Evolutionary conservation across 1,140 invertebrate species (phyloP), one percentile per base, ranked within the genome.

Genomic region (Habropoda laboriosa): DNA sequence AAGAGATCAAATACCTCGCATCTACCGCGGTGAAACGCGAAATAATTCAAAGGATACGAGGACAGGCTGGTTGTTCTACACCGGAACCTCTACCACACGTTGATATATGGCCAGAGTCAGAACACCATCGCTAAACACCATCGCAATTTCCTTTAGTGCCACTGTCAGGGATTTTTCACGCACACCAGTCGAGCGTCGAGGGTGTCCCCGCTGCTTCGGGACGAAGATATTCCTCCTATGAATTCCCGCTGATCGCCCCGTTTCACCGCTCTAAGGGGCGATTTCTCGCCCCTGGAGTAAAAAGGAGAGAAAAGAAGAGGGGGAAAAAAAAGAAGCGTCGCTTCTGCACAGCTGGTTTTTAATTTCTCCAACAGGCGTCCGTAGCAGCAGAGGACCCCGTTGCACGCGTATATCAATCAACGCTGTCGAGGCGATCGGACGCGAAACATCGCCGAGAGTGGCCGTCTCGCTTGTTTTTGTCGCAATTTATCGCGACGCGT

Each of bases 111-210:
- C 72, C 60, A 57, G 68, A 79, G 70, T 81, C 75, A 47, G 71
- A n/a, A 27, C 24, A 79, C 51, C 82, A 76, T 70, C 51, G 35
- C 35, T 82, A 74, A 84, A 81, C 70, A 80, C 64, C 75, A 64
- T 79, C 75, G 80, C 83, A 82, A 85, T 85, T 81, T 85, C 61
- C 83, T 80, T 83, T 83, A 73, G 81, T 77, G 63, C 72, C 58
- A 51, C 63, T 57, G 70, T 66, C 83, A 70, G 53, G 51, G 73
- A 81, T 83, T 78, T 61, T 81, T 77, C 71, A 83, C 73, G 77
- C 60, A 85, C 63, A 61, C 6, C n/a, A n/a, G n/a, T n/a, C n/a
- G n/a, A n/a, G n/a, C n/a, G n/a, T n/a, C n/a, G n/a, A n/a, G n/a
- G n/a, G 40, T 21, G 78, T 72, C 75, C 57, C 8, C 2, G 10